phyloP scores from a whole-genome alignment of 2,113 vertebrate genomes.

The Dolichotis patagonum region DNA sequence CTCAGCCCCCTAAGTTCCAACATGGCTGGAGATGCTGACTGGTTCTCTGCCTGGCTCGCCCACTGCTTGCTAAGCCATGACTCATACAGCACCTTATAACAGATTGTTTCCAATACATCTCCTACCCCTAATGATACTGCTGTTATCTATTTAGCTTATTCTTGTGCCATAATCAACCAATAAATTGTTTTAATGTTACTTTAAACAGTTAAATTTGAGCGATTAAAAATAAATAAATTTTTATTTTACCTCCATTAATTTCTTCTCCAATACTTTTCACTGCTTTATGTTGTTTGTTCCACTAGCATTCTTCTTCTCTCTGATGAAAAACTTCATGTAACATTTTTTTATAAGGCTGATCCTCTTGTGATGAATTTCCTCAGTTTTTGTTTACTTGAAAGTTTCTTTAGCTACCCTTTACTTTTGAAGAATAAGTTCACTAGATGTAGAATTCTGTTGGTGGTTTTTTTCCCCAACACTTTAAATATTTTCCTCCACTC shows the following conservation, averaged over 20 bases:
- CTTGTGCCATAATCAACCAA: background rate
- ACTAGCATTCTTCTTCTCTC: background rate
- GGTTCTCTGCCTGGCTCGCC: no score
- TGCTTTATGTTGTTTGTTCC: background rate
- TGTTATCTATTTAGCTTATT: background rate
- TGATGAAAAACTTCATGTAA: background rate
- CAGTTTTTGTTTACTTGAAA: background rate
- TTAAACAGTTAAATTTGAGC: background rate
- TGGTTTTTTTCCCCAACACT: background rate
- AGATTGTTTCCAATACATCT: background rate
- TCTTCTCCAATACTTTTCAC: background rate
- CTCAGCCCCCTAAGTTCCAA: no score
- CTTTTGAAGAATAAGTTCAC: background rate
- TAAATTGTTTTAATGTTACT: background rate
- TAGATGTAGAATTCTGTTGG: background rate
- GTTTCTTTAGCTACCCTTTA: background rate
- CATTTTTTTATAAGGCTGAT: background rate
- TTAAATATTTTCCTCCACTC: background rate
- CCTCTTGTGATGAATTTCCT: background rate
- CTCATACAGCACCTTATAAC: background rate
- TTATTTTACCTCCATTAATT: slow-evolving; percentile 7
- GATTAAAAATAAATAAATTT: background rate
- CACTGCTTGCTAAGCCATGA: no score
- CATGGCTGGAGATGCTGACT: no score
- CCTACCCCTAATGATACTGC: background rate